phyloP scores from a whole-genome alignment of 92 coral and sea anemone genomes.

The Micromussa lordhowensis region DNA sequence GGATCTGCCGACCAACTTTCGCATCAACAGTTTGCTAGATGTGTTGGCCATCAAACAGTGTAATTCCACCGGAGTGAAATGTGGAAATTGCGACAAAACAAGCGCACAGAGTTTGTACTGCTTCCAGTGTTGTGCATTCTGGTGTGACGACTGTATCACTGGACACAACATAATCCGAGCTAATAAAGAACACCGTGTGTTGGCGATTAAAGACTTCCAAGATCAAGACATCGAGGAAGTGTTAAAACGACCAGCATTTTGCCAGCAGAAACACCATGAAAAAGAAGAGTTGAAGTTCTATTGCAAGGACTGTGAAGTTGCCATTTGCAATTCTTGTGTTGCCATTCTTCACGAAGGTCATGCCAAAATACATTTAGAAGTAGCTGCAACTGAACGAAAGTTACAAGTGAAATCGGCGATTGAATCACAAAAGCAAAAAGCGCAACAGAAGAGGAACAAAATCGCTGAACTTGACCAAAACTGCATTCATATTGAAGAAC shows the following conservation, averaged over 20 bases:
- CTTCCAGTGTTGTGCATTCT: not conserved
- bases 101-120: no score
- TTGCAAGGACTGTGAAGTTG: constrained; percentile 30
- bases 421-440: constrained; percentile 6
- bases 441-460: not conserved
- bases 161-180: not conserved
- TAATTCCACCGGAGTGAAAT: no score
- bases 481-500: not conserved
- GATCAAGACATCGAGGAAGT: no score
- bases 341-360: constrained; percentile 19
- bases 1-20: not conserved
- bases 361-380: constrained; percentile 11
- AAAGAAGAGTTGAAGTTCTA: constrained; percentile 30
- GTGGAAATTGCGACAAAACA: no score
- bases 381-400: constrained; percentile 13
- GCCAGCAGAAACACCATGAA: constrained; percentile 29
- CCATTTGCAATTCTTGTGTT: constrained; percentile 49
- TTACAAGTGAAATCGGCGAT: not conserved
- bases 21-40: no score
- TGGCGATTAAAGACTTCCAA: constrained; percentile 4
- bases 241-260: no score
- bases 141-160: not conserved
- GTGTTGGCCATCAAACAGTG: no score
- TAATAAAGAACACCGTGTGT: not conserved
- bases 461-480: not conserved